Base-by-base conservation (phyloP, 1,140 invertebrate species). In the Zaprionus kolodkinae region DNA sequence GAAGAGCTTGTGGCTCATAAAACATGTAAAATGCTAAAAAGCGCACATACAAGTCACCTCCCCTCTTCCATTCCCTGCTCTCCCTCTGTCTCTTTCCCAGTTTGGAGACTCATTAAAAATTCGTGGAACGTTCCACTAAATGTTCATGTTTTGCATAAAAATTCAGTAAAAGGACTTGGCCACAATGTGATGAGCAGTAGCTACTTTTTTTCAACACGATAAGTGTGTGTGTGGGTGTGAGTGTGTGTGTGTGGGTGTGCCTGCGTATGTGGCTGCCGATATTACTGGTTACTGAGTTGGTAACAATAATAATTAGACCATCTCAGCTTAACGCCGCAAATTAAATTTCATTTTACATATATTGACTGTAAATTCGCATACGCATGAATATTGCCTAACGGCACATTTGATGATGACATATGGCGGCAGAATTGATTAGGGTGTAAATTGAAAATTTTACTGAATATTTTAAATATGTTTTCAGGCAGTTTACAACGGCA, bases 81-180 rank as follows among this genome's bases (percentile, higher is more conserved):
- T 35, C 6, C 3, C 33, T 35, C 33, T 35, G 38, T 12, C 17
- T 33, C n/a, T 55, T n/a, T 21, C 21, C 17, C 11, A 13, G 54
- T 48, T 72, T 45, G 65, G 43, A 54, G 43, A 55, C 85, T 88
- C 85, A 88, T 88, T 89, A 84, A 89, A 88, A 88, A 88, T 88
- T 89, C 84, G 57, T 81, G 75, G 80, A 88, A 56, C 81, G 84
- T 88, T 84, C 68, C 69, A 81, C 79, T 89, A 88, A 88, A 89
- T 81, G 84, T 89, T 88, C 84, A 88, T 88, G 84, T 88, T 88
- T 88, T 89, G 84, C 85, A 88, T 88, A 89, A 89, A 88, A 88
- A 81, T 80, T 80, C 87, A 60, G 80, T 73, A 76, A 79, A 84
- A 67, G 68, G 27, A 80, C 55, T 27, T 21, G 54, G 66, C 74